Base-by-base conservation (phyloP, 23 tunicate species). In the Phallusia fumigata region DNA sequence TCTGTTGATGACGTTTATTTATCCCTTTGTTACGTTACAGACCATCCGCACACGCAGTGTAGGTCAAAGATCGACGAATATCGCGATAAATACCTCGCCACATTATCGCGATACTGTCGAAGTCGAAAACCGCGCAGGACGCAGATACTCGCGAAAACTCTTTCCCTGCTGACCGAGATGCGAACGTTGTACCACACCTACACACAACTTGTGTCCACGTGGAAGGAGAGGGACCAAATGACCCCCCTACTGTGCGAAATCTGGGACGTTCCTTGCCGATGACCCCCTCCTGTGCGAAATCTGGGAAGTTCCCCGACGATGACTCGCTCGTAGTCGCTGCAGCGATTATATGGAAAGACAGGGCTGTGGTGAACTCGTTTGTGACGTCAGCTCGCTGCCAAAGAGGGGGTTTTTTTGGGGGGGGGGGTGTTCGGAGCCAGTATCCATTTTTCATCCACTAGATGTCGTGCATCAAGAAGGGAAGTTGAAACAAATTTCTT, bases 221-320 rank as follows among this genome's bases (percentile, higher is more conserved):
- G 83, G 81, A 81, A 90, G 51, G 65, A 88, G 64, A 40, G 87
- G 11, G 92, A 85, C 36, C 76, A 90, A 65, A 31, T 88, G 22
- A 88, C 89, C 2, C 91, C 93, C 0, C 79, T 93, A 34, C 81
- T 93, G 18, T 88, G 93, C 50, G 98, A 93, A 76, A 84, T 93
- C 47, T 93, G 98, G 98, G 98, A 93, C 64, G 31, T 79, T 79
- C 53, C 69, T 13, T 58, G 5, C 28, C 8, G 69, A 58, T 58
- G 22, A 88, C 19, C 91, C 93, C 0, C 83, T 93, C 35, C 84
- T 88, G 0, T 88, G 93, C 50, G 98, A 93, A 76, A 84, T 93
- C 47, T 93, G 98, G 98, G 98, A 93, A 36, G 31, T 79, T 79
- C 76, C 47, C 47, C 10, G 47, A 5, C 47, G 47, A 40, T 40